phyloP scores from a whole-genome alignment of 2,113 vertebrate genomes.

The Sylvia atricapilla region DNA sequence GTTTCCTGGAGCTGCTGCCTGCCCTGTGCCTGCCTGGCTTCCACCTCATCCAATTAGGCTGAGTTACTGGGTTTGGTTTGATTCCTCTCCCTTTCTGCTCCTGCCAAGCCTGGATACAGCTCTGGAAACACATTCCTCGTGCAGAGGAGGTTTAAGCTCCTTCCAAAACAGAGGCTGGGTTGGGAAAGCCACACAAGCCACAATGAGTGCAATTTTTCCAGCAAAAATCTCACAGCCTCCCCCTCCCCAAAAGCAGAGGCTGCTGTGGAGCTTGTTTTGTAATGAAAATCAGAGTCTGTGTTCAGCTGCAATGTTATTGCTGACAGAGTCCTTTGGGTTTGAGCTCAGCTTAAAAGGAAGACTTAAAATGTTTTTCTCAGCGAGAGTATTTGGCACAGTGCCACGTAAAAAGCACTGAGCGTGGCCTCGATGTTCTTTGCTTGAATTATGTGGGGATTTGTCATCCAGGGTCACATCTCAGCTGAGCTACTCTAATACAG shows the following conservation, averaged over 20 bases:
- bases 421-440: not conserved
- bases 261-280: not conserved
- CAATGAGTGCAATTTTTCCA: not conserved
- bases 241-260: not conserved
- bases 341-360: not conserved
- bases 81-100: not conserved
- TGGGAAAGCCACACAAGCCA: not conserved
- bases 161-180: not conserved
- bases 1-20: not conserved
- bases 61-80: not conserved
- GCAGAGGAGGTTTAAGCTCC: not conserved
- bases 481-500: not conserved
- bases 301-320: not conserved
- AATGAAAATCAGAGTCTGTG: not conserved
- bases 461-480: not conserved
- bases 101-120: not conserved
- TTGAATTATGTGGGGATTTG: not conserved
- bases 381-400: fast-evolving
- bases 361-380: not conserved
- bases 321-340: not conserved
- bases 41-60: not conserved
- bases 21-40: not conserved
- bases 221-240: no score
- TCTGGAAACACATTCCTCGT: not conserved
- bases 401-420: not conserved